phyloP scores from a whole-genome alignment of 2,113 vertebrate genomes.

The Aix galericulata region DNA sequence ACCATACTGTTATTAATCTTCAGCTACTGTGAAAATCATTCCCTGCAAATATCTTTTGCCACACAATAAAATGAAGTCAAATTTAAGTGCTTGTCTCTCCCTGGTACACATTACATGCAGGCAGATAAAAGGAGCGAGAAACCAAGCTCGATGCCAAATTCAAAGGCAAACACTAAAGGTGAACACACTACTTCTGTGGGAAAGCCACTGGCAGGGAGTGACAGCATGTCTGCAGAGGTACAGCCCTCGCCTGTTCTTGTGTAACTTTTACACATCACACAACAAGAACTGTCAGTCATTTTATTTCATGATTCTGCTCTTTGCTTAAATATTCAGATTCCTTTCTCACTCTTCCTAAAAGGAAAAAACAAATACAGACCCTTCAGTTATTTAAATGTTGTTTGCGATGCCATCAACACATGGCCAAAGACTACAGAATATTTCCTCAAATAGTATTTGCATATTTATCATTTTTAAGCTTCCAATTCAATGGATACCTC shows the following conservation, averaged over 20 bases:
- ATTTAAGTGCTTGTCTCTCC: neutral
- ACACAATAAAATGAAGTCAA: neutral
- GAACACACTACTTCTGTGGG: neutral
- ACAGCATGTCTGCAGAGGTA: neutral
- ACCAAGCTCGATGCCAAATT: neutral
- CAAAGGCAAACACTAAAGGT: constrained; percentile 30
- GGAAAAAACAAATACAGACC: neutral
- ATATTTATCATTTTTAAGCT: neutral
- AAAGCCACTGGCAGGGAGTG: neutral
- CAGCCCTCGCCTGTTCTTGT: neutral
- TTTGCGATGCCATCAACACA: neutral
- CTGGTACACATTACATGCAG: neutral
- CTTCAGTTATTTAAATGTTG: neutral
- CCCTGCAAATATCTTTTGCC: neutral
- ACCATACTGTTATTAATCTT: neutral
- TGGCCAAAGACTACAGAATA: neutral
- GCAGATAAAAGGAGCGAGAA: constrained; percentile 21
- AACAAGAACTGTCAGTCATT: neutral
- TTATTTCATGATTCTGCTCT: neutral
- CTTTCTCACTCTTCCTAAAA: neutral
- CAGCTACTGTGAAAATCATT: neutral
- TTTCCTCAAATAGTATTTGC: neutral
- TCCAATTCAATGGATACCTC: neutral
- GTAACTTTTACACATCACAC: neutral
- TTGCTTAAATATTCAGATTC: neutral